phyloP scores from a whole-genome alignment of 2,888 invertebrate genomes.

The Diarsia dahlii region DNA sequence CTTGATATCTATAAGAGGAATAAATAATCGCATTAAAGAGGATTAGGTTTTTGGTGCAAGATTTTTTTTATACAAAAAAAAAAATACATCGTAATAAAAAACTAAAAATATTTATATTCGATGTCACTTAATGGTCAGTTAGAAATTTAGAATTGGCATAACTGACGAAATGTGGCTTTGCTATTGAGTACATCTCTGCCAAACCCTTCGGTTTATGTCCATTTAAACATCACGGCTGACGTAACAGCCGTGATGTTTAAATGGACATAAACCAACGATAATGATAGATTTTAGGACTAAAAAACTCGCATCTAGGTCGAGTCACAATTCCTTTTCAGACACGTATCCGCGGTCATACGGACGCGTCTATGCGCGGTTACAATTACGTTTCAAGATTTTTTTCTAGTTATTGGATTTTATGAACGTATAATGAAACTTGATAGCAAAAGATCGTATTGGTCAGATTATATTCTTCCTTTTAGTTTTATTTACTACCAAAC shows the following conservation, averaged over 20 bases:
- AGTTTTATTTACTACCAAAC: constrained; percentile 26
- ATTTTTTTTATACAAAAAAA: too few relatives aligned
- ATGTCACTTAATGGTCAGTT: not conserved
- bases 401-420: constrained; percentile 45
- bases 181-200: not conserved
- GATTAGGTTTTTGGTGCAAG: not conserved
- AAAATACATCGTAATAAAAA: not conserved
- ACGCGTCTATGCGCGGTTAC: constrained; percentile 13
- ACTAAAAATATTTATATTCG: not conserved
- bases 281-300: not conserved
- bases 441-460: constrained; percentile 26
- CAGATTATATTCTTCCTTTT: constrained; percentile 38
- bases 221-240: too few relatives aligned
- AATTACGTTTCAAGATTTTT: constrained; percentile 22
- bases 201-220: too few relatives aligned
- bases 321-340: constrained; percentile 45
- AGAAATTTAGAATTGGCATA: not conserved
- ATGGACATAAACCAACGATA: not conserved
- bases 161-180: not conserved
- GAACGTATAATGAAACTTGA: constrained; percentile 29
- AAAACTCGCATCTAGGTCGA: constrained; percentile 17
- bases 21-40: not conserved
- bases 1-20: not conserved
- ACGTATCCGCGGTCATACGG: not conserved
- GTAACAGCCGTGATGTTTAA: not conserved